Evolutionary conservation across 2,888 invertebrate genomes (phyloP), one percentile per base, ranked within the genome.

Genomic region (Dasysyrphus tricinctus): DNA sequence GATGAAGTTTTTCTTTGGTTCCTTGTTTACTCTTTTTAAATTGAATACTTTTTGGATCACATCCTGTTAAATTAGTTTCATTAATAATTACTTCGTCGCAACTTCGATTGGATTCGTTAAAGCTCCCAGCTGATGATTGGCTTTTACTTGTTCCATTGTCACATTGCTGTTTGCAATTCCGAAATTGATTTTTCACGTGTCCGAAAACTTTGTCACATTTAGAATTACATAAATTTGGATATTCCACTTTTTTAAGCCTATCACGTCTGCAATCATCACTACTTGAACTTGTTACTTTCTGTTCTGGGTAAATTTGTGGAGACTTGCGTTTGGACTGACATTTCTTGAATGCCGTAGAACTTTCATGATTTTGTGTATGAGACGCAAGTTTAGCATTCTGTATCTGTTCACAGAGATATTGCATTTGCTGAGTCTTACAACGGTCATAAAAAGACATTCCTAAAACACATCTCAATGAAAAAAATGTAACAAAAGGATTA

Each of bases 371-470:
- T 24, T 87, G 83, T 11, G 47, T 44, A 32, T 88, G 81, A 14
- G 86, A 85, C 54, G 80, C 80, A 0, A 88, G 69, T 24, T 88
- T 88, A 44, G 88, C 88, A 24, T 87, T 85, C 29, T 88, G 85
- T 47, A 88, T 70, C n/a, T 80, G 82, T 54, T 86, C 77, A 44
- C 88, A 88, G 12, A 90, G 80, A 24, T 88, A 88, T 12, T 88
- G 88, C 54, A 90, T 89, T 49, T 89, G 88, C 9, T 86, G 79
- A 14, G 77, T 75, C 67, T 85, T 88, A 6, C 88, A 84, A 51
- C 89, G 88, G n/a, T 88, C 89, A 47, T 89, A 89, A 12, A 84
- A 83, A 1, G 81, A 65, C 0, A 90, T 83, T 88, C 89, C 90
- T 90, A 56, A 8, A 32, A 24, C 2, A 3, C 1, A 29, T n/a